Conservation (phyloP, 2,888 invertebrate genomes). For the Psylliodes chrysocephalus region DNA sequence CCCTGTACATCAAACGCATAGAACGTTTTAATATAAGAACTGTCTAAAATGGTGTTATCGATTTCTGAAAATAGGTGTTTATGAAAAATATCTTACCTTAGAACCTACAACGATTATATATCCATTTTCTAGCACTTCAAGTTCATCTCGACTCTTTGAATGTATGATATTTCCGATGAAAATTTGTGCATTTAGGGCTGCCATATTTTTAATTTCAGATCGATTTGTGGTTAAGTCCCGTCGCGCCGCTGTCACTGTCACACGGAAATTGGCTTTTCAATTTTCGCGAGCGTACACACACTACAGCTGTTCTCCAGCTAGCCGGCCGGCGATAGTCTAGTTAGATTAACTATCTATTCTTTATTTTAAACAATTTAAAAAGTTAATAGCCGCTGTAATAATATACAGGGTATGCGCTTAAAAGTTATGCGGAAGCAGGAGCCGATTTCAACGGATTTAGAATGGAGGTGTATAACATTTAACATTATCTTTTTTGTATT, state of each 20-base stretch:
- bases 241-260: background rate
- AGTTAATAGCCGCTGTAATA: too few relatives aligned
- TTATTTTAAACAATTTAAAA: too few relatives aligned
- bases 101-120: constrained; percentile 67
- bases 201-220: constrained; percentile 26
- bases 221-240: background rate
- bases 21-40: too few relatives aligned
- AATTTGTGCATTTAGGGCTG: constrained; percentile 42
- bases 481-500: too few relatives aligned
- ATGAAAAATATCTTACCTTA: constrained; percentile 38
- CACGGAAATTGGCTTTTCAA: background rate
- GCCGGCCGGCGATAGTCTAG: too few relatives aligned
- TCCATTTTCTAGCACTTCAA: constrained; percentile 66
- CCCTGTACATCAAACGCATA: too few relatives aligned
- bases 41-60: background rate
- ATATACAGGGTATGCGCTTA: too few relatives aligned
- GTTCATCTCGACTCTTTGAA: constrained; percentile 50
- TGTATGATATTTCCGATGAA: constrained; percentile 61
- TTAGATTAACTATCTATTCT: too few relatives aligned
- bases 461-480: too few relatives aligned
- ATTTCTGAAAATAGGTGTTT: background rate
- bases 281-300: background rate
- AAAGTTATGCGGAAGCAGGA: too few relatives aligned
- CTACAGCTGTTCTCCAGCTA: background rate
- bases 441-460: too few relatives aligned